Percentiles rank a stretch among this genome's conserved stretches.
These are phyloP conservation scores for Cyprinodon tularosa DNA, from an alignment of 2,113 vertebrate species.

Conservation along the genomic window DNA sequence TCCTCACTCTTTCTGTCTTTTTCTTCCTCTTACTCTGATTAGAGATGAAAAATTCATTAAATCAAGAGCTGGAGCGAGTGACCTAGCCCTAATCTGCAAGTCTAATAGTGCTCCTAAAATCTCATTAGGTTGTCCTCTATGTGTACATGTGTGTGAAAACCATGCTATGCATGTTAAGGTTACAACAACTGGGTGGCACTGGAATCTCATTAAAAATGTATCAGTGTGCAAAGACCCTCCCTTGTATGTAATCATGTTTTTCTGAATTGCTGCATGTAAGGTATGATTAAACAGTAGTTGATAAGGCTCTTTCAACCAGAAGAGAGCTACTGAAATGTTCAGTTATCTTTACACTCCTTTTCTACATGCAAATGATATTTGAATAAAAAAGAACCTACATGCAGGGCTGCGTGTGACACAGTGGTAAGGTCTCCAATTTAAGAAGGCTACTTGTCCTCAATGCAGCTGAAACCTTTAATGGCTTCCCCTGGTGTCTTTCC, in stretches of 20 bases:
- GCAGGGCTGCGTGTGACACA: background rate
- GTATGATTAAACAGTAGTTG: background rate
- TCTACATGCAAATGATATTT: background rate
- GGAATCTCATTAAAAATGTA: constrained; percentile 32
- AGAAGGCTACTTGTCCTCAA: background rate
- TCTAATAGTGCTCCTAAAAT: constrained; percentile 34
- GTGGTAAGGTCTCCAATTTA: background rate
- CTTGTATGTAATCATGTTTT: background rate
- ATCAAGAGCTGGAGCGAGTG: constrained; percentile 32
- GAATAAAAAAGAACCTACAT: background rate
- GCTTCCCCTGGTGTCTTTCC: too few species aligned
- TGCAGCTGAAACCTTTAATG: background rate
- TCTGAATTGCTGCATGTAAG: background rate
- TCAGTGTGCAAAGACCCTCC: background rate
- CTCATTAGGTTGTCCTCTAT: constrained; percentile 28
- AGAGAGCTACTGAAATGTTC: background rate
- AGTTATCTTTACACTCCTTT: background rate
- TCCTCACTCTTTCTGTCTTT: background rate
- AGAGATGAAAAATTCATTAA: constrained; percentile 30
- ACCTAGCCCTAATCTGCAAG: constrained; percentile 40
- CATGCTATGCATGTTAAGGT: constrained; percentile 44
- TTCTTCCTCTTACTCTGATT: constrained; percentile 6
- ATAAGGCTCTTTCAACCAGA: background rate
- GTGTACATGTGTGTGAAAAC: constrained; percentile 16
- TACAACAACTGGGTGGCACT: constrained; percentile 5